Evolutionary conservation across 2,888 invertebrate species (phyloP).

Genomic region (Drosophila lacicola): DNA sequence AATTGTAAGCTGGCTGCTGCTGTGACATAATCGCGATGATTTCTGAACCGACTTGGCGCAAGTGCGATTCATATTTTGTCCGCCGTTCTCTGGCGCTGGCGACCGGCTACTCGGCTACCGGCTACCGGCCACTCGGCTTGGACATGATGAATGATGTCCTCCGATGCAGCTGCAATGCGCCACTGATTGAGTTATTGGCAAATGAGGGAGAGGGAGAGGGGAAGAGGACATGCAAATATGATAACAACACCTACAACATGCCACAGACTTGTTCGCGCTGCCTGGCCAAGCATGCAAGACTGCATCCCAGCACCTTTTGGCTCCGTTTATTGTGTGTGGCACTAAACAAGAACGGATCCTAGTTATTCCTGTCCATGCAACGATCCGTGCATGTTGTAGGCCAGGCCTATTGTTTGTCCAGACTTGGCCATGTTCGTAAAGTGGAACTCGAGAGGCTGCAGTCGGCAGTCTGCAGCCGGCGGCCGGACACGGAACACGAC

Average conservation of each 20-base stretch:
- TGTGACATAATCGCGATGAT: slow-evolving; percentile 78
- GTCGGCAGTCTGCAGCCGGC: neutral
- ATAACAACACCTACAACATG: slow-evolving; percentile 75
- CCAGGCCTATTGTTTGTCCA: slow-evolving; percentile 70
- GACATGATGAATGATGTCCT: slow-evolving; percentile 66
- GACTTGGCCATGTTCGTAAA: slow-evolving; percentile 75
- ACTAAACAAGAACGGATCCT: slow-evolving; percentile 56
- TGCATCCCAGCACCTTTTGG: slow-evolving; percentile 38
- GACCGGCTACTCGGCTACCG: neutral
- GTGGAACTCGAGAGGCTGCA: slow-evolving; percentile 50
- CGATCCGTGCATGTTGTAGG: slow-evolving; percentile 48
- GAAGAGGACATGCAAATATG: slow-evolving; percentile 58
- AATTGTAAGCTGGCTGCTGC: slow-evolving; percentile 69
- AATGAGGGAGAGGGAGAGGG: neutral
- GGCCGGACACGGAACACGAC: slow-evolving; percentile 28
- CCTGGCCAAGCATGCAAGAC: slow-evolving; percentile 49
- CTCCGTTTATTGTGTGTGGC: slow-evolving; percentile 60
- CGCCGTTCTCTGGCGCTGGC: slow-evolving; percentile 28
- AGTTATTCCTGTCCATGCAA: slow-evolving; percentile 50
- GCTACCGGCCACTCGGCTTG: slow-evolving; percentile 5
- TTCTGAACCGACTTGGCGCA: slow-evolving; percentile 42
- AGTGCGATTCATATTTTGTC: slow-evolving; percentile 59
- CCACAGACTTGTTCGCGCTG: slow-evolving; percentile 65
- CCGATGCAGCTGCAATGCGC: slow-evolving; percentile 68
- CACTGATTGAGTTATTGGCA: slow-evolving; percentile 74